phyloP scores from a whole-genome alignment of 2,797 vertebrate species.

The Myripristis murdjan region DNA sequence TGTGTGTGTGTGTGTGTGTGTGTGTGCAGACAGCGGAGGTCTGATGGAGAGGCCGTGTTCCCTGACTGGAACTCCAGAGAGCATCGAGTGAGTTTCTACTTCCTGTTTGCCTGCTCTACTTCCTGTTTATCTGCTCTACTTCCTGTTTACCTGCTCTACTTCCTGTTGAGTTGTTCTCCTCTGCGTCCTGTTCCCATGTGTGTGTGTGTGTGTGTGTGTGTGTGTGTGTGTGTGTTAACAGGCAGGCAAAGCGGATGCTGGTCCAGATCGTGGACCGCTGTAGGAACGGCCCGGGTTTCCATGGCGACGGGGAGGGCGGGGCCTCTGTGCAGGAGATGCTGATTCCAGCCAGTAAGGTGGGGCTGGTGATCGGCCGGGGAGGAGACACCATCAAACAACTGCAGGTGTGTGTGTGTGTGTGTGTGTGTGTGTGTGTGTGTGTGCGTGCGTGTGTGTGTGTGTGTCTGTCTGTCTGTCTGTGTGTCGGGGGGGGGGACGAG shows the following conservation, averaged over 20 bases:
- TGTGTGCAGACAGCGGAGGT: slow-evolving; percentile 92
- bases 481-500: too few relatives aligned
- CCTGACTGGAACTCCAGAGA: slow-evolving; percentile 95
- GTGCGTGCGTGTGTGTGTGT: too few relatives aligned
- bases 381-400: slow-evolving; percentile 98
- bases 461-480: too few relatives aligned
- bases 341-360: slow-evolving; percentile 97
- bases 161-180: too few relatives aligned
- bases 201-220: slow-evolving; percentile 29
- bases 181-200: too few relatives aligned
- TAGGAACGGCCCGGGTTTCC: slow-evolving; percentile 96
- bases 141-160: too few relatives aligned
- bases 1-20: slow-evolving; percentile 37
- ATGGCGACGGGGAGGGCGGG: slow-evolving; percentile 91
- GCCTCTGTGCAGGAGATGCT: slow-evolving; percentile 94
- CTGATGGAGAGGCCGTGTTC: slow-evolving; percentile 97
- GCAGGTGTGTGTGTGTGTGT: too few relatives aligned
- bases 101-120: not conserved
- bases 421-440: too few relatives aligned
- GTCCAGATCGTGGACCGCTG: slow-evolving; percentile 97
- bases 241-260: slow-evolving; percentile 96
- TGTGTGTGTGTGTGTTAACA: too few relatives aligned
- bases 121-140: too few relatives aligned
- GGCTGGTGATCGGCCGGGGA: slow-evolving; percentile 97
- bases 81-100: slow-evolving; percentile 94